phyloP scores from a whole-genome alignment of 2,113 vertebrate species.

The Sceloporus tristichus region DNA sequence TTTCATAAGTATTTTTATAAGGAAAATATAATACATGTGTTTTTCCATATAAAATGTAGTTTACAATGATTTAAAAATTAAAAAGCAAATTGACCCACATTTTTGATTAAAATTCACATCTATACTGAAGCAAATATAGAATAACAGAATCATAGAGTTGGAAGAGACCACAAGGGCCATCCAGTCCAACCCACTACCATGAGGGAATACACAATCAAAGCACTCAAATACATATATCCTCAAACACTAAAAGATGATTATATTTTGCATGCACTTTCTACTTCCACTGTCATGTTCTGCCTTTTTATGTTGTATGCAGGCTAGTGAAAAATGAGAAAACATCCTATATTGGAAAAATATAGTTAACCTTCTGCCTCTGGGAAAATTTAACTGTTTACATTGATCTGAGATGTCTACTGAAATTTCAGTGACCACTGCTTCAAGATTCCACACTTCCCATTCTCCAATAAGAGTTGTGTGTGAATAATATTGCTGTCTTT shows the following conservation, averaged over 20 bases:
- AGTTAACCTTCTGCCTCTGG: background rate
- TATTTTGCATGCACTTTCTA: slow-evolving; percentile 43
- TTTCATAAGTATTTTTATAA: slow-evolving; percentile 53
- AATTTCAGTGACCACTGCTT: slow-evolving; percentile 28
- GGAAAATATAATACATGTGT: slow-evolving; percentile 5
- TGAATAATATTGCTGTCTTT: background rate
- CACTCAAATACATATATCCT: background rate
- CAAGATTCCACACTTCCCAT: slow-evolving; percentile 17
- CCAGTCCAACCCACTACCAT: no score
- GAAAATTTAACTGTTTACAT: slow-evolving; percentile 53
- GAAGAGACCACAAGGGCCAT: no score
- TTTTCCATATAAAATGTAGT: slow-evolving; percentile 30
- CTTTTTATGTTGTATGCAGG: fast-evolving
- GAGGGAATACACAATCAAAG: no score
- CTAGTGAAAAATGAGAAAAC: slow-evolving; percentile 10
- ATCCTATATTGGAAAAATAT: slow-evolving; percentile 29
- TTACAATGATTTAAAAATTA: background rate
- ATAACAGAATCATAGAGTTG: no score
- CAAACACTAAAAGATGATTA: slow-evolving; percentile 19
- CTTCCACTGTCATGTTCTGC: background rate
- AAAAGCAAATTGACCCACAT: slow-evolving; percentile 29
- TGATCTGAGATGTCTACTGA: slow-evolving; percentile 21
- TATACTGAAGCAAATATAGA: slow-evolving; percentile 35
- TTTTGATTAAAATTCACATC: background rate
- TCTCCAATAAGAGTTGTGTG: slow-evolving; percentile 25